Conservation (phyloP, 2,113 vertebrate genomes). For the Pseudorhombus dupliciocellatus region DNA sequence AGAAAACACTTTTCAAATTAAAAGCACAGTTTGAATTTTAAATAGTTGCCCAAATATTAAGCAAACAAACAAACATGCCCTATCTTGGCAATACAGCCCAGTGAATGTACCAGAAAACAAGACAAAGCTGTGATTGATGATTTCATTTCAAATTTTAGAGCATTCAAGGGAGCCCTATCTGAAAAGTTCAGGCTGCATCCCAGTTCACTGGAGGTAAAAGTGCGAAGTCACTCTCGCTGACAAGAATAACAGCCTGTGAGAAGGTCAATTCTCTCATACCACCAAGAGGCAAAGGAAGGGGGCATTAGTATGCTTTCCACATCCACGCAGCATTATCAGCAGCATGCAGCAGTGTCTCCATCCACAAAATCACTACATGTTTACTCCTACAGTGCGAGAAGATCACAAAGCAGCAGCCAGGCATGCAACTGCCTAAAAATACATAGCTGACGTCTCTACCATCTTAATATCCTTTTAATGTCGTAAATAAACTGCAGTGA, state of each 20-base stretch:
- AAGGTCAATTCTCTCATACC: slow-evolving; percentile 73
- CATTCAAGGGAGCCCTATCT: slow-evolving; percentile 13
- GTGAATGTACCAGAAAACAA: not conserved
- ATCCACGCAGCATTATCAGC: slow-evolving; percentile 62
- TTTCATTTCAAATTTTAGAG: slow-evolving; percentile 34
- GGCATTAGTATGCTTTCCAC: slow-evolving; percentile 68
- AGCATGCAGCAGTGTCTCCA: slow-evolving; percentile 56
- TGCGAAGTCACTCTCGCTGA: slow-evolving; percentile 62
- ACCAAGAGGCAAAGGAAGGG: slow-evolving; percentile 47
- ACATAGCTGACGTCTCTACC: slow-evolving; percentile 30
- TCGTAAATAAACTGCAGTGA: slow-evolving; percentile 33
- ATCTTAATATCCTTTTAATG: slow-evolving; percentile 18
- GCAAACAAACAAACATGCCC: slow-evolving; percentile 1
- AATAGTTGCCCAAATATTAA: not conserved
- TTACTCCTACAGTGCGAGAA: slow-evolving; percentile 39
- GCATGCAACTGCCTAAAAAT: slow-evolving; percentile 19
- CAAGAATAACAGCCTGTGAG: slow-evolving; percentile 69
- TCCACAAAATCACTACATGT: slow-evolving; percentile 26
- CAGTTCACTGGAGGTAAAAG: slow-evolving; percentile 56
- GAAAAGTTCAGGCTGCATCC: slow-evolving; percentile 41
- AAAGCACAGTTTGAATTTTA: not conserved
- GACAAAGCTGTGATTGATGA: slow-evolving; percentile 2
- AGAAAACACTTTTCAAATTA: not conserved
- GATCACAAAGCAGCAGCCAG: slow-evolving; percentile 28
- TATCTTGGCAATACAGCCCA: not conserved